These are phyloP conservation scores for Conus canariensis DNA, from an alignment of 2,888 invertebrate genomes.

Conservation along the genomic window DNA sequence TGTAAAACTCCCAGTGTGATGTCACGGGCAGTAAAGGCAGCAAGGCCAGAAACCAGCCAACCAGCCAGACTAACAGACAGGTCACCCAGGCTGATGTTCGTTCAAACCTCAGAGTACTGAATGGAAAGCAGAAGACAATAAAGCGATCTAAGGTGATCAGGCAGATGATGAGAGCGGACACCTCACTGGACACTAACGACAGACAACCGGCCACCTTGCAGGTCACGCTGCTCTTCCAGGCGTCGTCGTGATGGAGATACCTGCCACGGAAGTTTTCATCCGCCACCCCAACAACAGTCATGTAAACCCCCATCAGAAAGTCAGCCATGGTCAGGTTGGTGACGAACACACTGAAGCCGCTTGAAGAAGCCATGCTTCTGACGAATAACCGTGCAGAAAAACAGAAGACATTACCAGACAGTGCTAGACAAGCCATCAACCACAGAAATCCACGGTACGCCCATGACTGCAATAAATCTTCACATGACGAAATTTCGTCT, in stretches of 20 bases:
- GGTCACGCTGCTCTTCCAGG: neutral
- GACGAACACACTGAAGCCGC: slow-evolving; percentile 17
- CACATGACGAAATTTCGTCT: neutral
- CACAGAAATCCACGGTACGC: neutral
- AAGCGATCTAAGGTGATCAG: slow-evolving; percentile 4
- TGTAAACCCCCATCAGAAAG: slow-evolving; percentile 11
- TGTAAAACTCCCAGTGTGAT: slow-evolving; percentile 8
- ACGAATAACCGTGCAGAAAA: neutral
- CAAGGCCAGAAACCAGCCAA: neutral
- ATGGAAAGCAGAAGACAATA: neutral
- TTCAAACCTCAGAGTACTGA: neutral
- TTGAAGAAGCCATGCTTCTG: neutral
- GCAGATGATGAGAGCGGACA: neutral
- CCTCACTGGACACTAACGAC: neutral
- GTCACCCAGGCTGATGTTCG: neutral
- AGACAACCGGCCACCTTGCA: neutral
- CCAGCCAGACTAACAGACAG: neutral
- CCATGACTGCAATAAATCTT: slow-evolving; percentile 13
- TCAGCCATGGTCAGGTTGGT: neutral
- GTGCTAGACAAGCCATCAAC: neutral
- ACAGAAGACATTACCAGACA: slow-evolving; percentile 8
- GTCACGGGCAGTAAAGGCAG: slow-evolving; percentile 8
- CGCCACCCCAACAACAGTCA: neutral
- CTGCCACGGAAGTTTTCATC: neutral
- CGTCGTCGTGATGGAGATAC: neutral